Base-by-base conservation (phyloP, 2,797 vertebrate species). In the Agapornis canus region DNA sequence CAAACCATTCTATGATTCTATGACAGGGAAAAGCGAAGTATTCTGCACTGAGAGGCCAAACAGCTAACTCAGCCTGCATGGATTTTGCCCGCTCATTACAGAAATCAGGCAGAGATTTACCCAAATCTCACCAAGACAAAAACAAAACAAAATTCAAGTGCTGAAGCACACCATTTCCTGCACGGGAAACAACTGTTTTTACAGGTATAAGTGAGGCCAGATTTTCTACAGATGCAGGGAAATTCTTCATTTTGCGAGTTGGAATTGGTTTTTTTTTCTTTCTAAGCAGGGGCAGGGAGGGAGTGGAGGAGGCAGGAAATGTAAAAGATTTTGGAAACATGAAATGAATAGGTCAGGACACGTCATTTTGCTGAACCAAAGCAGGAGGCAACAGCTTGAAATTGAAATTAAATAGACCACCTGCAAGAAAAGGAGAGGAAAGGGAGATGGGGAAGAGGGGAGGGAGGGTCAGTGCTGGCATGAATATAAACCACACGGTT, bases 321-420 rank as follows among this genome's bases (percentile, higher is more conserved):
- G 82, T 96, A 95, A 96, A 97, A 82, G 85, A 96, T 96, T 97
- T 92, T 95, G 91, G 92, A 96, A 97, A 96, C 94, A 91, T 96
- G 87, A 96, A 97, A 96, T 96, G 90, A 92, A 95, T 86, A 86
- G 92, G 65, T 94, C 91, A 96, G 89, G 97, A 95, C 94, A 96
- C 59, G 66, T 92, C 77, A 95, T 94, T 94, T 92, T 95, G 82
- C 93, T 91, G 91, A 96, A 93, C 93, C 86, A 94, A 96, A 92
- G 96, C 93, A 95, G 89, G 92, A 96, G 90, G 95, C 90, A 90
- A 92, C 83, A 89, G 78, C 80, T 96, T 96, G 93, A 92, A 94
- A 96, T 65, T 93, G 88, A 94, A 97, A 97, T 96, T 95, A 96
- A 97, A 95, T 51, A 94, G 97, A 97, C 97, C 97, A 97, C 96